These are phyloP conservation scores for Hydropotes inermis DNA, from an alignment of 2,113 vertebrate species.

Conservation along the genomic window DNA sequence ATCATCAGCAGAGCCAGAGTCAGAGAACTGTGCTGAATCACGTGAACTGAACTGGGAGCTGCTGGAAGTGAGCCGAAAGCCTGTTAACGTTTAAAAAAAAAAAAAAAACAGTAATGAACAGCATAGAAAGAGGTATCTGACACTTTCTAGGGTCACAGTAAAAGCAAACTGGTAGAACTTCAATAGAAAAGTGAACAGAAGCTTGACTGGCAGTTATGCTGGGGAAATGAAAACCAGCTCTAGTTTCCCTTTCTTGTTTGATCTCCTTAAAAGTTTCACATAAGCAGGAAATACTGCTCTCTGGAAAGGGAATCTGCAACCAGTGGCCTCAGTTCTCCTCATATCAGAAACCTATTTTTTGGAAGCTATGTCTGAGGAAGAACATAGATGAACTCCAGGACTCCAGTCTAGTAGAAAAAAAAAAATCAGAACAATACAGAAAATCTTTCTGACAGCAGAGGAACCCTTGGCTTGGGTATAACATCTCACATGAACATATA, in stretches of 20 bases:
- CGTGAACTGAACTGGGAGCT: constrained; percentile 91
- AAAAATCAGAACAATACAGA: neutral
- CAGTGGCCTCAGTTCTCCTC: neutral
- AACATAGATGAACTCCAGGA: neutral
- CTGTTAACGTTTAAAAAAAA: constrained; percentile 73
- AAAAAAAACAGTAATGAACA: neutral
- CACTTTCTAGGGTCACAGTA: neutral
- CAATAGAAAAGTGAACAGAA: neutral
- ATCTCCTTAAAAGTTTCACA: neutral
- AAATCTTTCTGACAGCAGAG: neutral
- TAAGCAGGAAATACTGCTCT: neutral
- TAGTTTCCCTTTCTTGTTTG: neutral
- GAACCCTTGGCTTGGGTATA: neutral
- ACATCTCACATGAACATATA: neutral
- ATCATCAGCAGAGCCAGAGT: constrained; percentile 91
- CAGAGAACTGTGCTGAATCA: constrained; percentile 88
- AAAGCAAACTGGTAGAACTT: neutral
- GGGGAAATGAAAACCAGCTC: neutral
- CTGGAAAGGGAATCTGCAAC: neutral
- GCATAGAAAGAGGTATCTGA: neutral
- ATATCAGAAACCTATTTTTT: neutral
- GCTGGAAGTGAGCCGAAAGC: constrained; percentile 88
- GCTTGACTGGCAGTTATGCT: neutral
- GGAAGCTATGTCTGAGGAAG: constrained; percentile 1
- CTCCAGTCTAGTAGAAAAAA: neutral